Evolutionary conservation across 2,113 vertebrate species (phyloP).

Genomic region (Pyrgilauda ruficollis): DNA sequence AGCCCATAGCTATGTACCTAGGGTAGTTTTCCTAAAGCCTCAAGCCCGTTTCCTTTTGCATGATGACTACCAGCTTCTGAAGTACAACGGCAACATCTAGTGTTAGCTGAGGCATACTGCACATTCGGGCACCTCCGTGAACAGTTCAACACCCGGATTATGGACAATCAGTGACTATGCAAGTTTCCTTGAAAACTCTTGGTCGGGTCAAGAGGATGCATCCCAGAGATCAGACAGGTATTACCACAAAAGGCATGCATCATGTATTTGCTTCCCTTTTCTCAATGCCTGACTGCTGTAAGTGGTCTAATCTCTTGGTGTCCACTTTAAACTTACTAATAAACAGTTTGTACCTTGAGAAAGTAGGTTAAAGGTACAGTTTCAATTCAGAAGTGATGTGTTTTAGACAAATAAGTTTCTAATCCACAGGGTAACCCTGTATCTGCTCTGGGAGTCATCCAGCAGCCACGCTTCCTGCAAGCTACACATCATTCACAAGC

Average conservation of each 20-base stretch:
- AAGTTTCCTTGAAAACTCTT: background rate
- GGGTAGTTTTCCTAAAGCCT: background rate
- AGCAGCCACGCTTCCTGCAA: background rate
- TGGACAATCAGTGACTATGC: background rate
- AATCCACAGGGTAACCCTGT: background rate
- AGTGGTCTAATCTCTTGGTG: background rate
- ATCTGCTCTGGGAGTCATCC: background rate
- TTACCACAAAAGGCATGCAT: background rate
- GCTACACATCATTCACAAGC: background rate
- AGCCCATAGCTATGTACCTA: background rate
- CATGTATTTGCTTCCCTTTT: background rate
- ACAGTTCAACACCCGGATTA: background rate
- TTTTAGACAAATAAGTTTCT: background rate
- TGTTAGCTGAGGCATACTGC: background rate
- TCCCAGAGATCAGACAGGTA: background rate
- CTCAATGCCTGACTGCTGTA: background rate
- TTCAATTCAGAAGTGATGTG: background rate
- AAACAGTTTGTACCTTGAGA: background rate
- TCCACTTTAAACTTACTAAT: background rate
- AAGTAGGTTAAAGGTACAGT: background rate
- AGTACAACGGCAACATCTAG: constrained; percentile 23
- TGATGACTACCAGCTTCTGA: background rate
- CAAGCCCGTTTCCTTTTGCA: background rate
- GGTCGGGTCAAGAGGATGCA: background rate
- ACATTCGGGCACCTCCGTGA: accelerated